phyloP scores from a whole-genome alignment of 2,888 invertebrate genomes.

The Diplolepis rosae region DNA sequence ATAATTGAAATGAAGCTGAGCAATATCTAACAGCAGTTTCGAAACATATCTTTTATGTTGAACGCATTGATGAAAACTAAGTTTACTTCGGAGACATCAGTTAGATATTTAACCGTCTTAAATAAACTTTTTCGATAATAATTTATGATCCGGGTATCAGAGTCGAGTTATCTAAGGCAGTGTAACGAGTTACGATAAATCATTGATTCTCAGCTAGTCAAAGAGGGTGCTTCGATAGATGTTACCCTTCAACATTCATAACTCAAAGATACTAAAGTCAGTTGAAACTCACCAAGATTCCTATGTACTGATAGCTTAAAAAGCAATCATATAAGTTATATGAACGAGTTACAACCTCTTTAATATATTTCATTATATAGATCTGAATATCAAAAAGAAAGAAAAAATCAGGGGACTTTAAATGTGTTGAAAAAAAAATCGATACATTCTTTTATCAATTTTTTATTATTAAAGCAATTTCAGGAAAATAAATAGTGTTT shows the following conservation, averaged over 20 bases:
- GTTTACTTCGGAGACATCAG: slow-evolving; percentile 34
- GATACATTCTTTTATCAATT: too few species aligned
- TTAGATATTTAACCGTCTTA: slow-evolving; percentile 32
- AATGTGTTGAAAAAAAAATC: too few species aligned
- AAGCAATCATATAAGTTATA: not conserved
- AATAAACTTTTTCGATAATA: slow-evolving; percentile 42
- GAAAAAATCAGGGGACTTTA: too few species aligned
- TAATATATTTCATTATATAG: too few species aligned
- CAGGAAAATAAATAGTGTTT: too few species aligned
- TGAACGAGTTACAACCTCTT: too few species aligned
- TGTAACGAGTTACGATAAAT: slow-evolving; percentile 57
- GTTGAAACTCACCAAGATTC: not conserved
- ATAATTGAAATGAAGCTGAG: slow-evolving; percentile 19
- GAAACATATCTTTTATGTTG: slow-evolving; percentile 8
- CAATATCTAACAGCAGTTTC: slow-evolving; percentile 23
- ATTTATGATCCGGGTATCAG: slow-evolving; percentile 43
- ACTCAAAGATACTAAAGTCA: slow-evolving; percentile 1
- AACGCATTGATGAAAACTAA: slow-evolving; percentile 13
- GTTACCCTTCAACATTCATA: slow-evolving; percentile 20
- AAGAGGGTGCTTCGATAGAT: slow-evolving; percentile 14
- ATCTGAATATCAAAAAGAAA: too few species aligned
- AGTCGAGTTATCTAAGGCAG: slow-evolving; percentile 47
- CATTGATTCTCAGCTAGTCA: slow-evolving; percentile 49
- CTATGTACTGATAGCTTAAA: not conserved
- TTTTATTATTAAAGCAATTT: too few species aligned